Base-by-base conservation (phyloP, 2,797 vertebrate species). In the Poecilia wingei region DNA sequence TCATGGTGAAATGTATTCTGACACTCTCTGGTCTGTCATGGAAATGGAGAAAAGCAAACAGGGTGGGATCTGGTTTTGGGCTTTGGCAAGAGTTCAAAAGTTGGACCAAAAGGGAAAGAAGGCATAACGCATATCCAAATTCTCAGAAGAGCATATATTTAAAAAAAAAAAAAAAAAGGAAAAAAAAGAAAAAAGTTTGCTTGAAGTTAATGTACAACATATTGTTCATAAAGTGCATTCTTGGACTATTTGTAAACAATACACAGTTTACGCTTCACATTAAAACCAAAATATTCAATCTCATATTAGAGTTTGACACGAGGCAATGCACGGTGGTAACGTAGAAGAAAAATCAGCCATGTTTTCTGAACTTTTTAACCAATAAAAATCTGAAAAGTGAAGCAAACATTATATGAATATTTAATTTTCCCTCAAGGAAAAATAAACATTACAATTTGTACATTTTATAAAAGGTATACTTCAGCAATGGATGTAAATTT, bases 11-110 rank as follows among this genome's bases (percentile, higher is more conserved):
- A 95, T 84, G 69, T 69, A 79, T 89, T 90, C 68, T 82, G 94
- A 95, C 94, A 93, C 82, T 81, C 86, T 75, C 73, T 6, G 86
- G 85, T 89, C 92, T 90, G 92, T 82, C 91, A 90, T 88, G 86
- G 88, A 93, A 91, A 89, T 84, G 88, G 82, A 88, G 87, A 74
- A 93, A 95, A 90, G 86, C 87, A 93, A 95, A 93, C 91, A 92
- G 91, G 88, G 87, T 81, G 85, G 71, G 89, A 83, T 88, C 85
- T 81, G 85, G 79, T 68, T 77, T 75, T 41, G 78, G 82, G 71
- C 83, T 88, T 79, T 91, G 88, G 75, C 88, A 82, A 76, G 57
- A 79, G 84, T 90, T 91, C 71, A 82, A 78, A 85, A 82, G 81
- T 79, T 6, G 80, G 66, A 82, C 79, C 82, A 80, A 88, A 85